Base-by-base conservation (phyloP, 2,888 invertebrate genomes). In the Acleris cristana region DNA sequence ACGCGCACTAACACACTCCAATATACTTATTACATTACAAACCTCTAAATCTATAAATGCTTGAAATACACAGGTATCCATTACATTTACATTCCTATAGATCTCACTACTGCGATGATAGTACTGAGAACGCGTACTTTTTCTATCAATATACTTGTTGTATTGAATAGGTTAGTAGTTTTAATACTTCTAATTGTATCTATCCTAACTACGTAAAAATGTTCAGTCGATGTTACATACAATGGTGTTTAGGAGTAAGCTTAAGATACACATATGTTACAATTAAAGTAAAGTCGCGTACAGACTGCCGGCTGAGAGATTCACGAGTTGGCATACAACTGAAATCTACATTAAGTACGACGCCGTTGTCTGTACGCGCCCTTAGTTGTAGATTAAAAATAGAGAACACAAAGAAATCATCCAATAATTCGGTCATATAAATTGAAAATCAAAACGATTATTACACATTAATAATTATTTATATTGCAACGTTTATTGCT, bases 191-290 rank as follows among this genome's bases (percentile, higher is more conserved):
- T 86, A 84, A 75, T 63, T 71, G 82, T 85, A 82, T 77, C 84
- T 88, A 90, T 79, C 84, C 85, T 90, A 90, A 69, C 86, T 92
- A 92, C 84, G 83, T 90, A 90, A 88, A 91, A 90, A 90, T 89
- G 88, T 90, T 91, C 92, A 92, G 92, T 92, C 92, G 83, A 92
- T 90, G 89, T 92, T 90, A 90, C 88, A 90, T 90, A 90, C 89
- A 89, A 88, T 90, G 90, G 87, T 90, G 86, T 90, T 86, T 84
- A 87, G 83, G 82, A 81, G 76, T 85, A 86, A 85, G 83, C 82
- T 84, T 82, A 85, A 63, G 71, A 73, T 65, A 65, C 55, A 72
- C 70, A 65, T 67, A 61, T 53, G 48, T 56, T 62, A 62, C 52
- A 66, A 18, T 64, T 57, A 56, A 69, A 64, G 63, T 73, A 76